phyloP scores from a whole-genome alignment of 2,888 invertebrate genomes.

The Agriotes lineatus region DNA sequence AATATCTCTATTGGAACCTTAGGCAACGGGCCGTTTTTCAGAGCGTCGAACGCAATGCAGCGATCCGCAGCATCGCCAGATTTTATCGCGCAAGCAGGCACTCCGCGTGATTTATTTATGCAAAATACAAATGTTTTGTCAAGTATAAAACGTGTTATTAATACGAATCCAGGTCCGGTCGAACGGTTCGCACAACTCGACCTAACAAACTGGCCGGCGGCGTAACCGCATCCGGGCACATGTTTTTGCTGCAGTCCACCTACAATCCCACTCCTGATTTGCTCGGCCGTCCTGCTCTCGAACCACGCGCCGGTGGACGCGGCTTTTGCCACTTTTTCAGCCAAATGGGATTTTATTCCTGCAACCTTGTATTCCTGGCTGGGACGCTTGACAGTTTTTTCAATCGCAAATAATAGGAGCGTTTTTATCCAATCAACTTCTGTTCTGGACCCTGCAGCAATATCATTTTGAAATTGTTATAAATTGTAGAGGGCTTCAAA shows the following conservation, averaged over 20 bases:
- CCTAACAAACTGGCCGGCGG: constrained; percentile 53
- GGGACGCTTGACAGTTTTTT: no score
- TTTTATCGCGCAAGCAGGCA: constrained; percentile 19
- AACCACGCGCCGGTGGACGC: background rate
- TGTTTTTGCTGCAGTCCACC: constrained; percentile 55
- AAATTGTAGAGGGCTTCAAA: no score
- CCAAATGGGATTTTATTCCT: constrained; percentile 12
- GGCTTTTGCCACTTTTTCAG: constrained; percentile 12
- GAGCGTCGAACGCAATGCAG: background rate
- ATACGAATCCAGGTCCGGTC: constrained; percentile 40
- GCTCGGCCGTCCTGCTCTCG: background rate
- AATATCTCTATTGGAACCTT: constrained; percentile 29
- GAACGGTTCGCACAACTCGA: constrained; percentile 47
- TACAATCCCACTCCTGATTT: constrained; percentile 16
- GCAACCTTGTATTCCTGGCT: constrained; percentile 12
- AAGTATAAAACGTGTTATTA: constrained; percentile 40
- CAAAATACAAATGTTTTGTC: constrained; percentile 40
- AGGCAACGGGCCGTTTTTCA: constrained; percentile 9
- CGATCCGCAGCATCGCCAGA: constrained; percentile 8
- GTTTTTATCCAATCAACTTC: no score
- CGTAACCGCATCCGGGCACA: constrained; percentile 60
- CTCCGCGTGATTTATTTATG: constrained; percentile 35
- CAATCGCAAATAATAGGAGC: no score
- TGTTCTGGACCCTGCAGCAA: no score
- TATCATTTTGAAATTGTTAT: no score